Evolutionary conservation across 2,113 vertebrate species (phyloP).

Genomic region (human): DNA sequence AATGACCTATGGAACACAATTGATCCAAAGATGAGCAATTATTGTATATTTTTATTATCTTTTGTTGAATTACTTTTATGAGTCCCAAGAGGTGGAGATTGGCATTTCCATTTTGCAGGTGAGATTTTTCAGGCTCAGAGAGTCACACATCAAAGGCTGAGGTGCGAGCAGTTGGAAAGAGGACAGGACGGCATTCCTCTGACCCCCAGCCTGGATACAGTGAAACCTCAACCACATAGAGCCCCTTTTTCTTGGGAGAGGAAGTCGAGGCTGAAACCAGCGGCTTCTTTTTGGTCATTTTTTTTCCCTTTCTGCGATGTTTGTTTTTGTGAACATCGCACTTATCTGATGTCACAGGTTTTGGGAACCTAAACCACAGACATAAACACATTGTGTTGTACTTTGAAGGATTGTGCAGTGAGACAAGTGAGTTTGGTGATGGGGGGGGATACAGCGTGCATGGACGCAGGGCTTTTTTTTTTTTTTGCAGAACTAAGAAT

Average conservation of each 20-base stretch:
- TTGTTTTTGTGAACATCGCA: not conserved
- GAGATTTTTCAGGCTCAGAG: not conserved
- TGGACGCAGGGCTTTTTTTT: not conserved
- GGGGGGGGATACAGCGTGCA: accelerated
- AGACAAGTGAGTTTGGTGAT: not conserved
- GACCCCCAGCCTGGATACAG: too few species aligned
- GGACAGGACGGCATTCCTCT: too few species aligned
- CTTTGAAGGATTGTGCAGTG: not conserved
- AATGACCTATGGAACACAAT: not conserved
- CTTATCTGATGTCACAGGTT: constrained; percentile 73
- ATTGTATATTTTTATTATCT: not conserved
- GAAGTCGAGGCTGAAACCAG: not conserved
- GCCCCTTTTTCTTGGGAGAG: not conserved
- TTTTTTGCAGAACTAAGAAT: not conserved
- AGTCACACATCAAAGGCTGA: not conserved
- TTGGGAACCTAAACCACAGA: constrained; percentile 68
- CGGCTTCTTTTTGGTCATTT: not conserved
- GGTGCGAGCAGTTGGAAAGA: accelerated
- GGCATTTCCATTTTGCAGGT: not conserved
- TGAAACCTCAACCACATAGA: not conserved
- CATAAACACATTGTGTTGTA: not conserved
- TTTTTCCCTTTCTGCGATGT: not conserved
- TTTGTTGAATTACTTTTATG: not conserved
- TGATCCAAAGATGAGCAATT: not conserved
- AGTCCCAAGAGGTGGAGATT: not conserved